phyloP scores from a whole-genome alignment of 2,888 invertebrate genomes.

The Scaptomyza polygonia region DNA sequence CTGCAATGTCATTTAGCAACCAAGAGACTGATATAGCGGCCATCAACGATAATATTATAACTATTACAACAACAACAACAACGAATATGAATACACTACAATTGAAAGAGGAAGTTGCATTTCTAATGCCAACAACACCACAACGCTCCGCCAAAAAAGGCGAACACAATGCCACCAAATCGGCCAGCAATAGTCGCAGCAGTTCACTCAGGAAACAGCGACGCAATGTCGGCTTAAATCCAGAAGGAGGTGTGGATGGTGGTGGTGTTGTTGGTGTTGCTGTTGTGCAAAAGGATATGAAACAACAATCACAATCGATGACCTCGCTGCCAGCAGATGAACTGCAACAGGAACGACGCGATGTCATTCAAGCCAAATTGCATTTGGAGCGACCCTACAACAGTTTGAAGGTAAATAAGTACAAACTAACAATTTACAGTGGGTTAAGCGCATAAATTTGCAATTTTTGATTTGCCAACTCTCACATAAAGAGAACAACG shows the following conservation, averaged over 20 bases:
- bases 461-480: conserved; percentile 13
- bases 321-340: conserved; percentile 90
- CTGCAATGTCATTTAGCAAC: conserved; percentile 62
- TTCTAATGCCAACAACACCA: conserved; percentile 55
- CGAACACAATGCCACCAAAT: conserved; percentile 43
- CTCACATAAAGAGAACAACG: neutral
- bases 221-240: conserved; percentile 18
- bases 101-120: conserved; percentile 52
- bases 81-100: conserved; percentile 40
- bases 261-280: neutral
- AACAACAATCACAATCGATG: conserved; percentile 86
- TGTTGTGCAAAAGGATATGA: conserved; percentile 25
- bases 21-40: conserved; percentile 82
- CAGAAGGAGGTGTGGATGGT: neutral
- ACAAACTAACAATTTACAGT: neutral
- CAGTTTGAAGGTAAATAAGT: conserved; percentile 88
- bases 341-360: conserved; percentile 85
- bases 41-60: conserved; percentile 51
- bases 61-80: conserved; percentile 29
- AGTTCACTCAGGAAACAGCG: conserved; percentile 75
- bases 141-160: conserved; percentile 43
- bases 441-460: conserved; percentile 21
- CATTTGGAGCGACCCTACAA: conserved; percentile 90
- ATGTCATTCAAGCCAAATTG: conserved; percentile 85
- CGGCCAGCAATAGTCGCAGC: conserved; percentile 66